phyloP scores from a whole-genome alignment of 2,888 invertebrate species.

The Gnatocerus cornutus region DNA sequence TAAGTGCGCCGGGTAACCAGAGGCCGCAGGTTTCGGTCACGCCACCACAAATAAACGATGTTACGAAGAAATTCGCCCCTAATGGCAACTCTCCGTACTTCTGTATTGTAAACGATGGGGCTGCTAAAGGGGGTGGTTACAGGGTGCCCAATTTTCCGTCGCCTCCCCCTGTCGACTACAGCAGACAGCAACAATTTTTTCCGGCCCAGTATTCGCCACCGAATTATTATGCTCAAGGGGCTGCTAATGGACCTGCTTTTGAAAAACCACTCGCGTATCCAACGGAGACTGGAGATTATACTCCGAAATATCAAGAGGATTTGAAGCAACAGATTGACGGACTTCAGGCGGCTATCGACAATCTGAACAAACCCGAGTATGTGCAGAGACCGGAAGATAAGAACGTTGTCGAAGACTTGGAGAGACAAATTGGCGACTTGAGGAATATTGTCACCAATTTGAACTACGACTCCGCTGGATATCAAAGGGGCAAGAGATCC shows the following conservation, averaged over 20 bases:
- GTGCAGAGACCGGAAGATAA: conserved; percentile 63
- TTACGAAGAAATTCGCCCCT: conserved; percentile 26
- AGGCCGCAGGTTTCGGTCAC: conserved; percentile 22
- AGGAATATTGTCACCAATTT: conserved; percentile 56
- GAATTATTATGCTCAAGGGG: conserved; percentile 40
- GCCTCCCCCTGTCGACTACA: background rate
- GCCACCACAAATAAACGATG: conserved; percentile 20
- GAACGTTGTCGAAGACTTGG: conserved; percentile 59
- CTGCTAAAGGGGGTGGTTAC: conserved; percentile 22
- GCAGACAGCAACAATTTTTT: conserved; percentile 33
- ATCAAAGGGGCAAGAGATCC: conserved; percentile 30
- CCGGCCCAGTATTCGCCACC: conserved; percentile 39
- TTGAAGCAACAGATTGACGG: conserved; percentile 63
- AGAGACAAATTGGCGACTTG: conserved; percentile 64
- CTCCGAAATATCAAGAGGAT: conserved; percentile 53
- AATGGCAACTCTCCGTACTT: conserved; percentile 23
- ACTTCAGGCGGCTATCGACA: conserved; percentile 63
- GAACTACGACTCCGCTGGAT: conserved; percentile 15
- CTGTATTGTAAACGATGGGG: conserved; percentile 40
- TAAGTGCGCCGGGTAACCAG: conserved; percentile 28
- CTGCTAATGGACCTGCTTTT: conserved; percentile 16
- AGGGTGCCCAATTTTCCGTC: conserved; percentile 7
- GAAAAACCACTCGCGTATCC: conserved; percentile 41
- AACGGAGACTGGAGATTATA: conserved; percentile 1
- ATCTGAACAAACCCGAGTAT: conserved; percentile 62